These are phyloP conservation scores for Decapterus maruadsi DNA, from an alignment of 2,797 vertebrate species.

Conservation along the genomic window DNA sequence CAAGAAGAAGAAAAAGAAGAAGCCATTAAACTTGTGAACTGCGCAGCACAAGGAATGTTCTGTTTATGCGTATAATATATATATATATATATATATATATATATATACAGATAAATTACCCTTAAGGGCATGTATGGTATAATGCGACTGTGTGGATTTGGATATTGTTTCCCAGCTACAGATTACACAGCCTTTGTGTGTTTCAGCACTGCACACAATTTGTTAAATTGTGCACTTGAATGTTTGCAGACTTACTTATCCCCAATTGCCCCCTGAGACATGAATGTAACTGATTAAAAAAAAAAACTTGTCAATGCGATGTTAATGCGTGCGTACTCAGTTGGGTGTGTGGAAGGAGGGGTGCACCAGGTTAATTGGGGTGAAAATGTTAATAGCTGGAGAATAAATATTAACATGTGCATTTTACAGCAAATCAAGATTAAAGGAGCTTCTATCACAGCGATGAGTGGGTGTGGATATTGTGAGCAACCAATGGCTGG, in stretches of 20 bases:
- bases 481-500: not conserved
- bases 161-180: not conserved
- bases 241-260: not conserved
- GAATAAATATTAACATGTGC: not conserved
- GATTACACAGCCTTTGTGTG: not conserved
- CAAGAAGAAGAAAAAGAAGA: not conserved
- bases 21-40: not conserved
- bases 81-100: too few relatives aligned
- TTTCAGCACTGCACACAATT: not conserved
- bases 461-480: not conserved
- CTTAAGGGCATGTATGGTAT: not conserved
- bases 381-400: slow-evolving; percentile 14
- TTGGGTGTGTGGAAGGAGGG: too few relatives aligned
- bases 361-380: not conserved
- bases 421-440: not conserved
- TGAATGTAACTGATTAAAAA: not conserved
- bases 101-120: not conserved
- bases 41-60: not conserved
- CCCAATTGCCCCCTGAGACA: not conserved
- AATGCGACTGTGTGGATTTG: not conserved
- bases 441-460: not conserved
- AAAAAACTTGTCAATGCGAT: not conserved
- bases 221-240: not conserved
- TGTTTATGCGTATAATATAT: not conserved
- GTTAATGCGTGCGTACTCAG: not conserved